Evolutionary conservation across 92 coral and sea anemone genomes (phyloP).

Genomic region (Scolanthus callimorphus): DNA sequence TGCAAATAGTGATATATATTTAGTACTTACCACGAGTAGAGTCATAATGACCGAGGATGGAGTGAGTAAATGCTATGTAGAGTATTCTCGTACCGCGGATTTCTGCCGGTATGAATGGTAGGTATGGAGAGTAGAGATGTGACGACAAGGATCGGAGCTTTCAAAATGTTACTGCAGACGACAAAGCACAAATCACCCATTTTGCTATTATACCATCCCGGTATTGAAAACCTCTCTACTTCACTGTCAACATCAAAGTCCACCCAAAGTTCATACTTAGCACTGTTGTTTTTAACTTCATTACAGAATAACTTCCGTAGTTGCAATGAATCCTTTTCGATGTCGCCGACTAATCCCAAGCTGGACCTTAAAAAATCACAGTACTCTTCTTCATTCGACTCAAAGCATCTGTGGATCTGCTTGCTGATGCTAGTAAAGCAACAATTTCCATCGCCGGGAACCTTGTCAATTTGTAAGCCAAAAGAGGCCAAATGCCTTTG

Average conservation of each 20-base stretch:
- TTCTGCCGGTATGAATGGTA: background rate
- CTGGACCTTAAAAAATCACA: background rate
- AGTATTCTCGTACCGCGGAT: background rate
- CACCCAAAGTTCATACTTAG: constrained; percentile 18
- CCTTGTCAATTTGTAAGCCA: constrained; percentile 17
- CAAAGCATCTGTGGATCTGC: constrained; percentile 21
- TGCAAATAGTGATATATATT: too few species aligned
- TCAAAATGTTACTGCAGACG: constrained; percentile 33
- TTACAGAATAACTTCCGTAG: constrained; percentile 12
- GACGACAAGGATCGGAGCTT: constrained; percentile 30
- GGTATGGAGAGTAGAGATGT: constrained; percentile 3
- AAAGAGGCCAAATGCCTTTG: constrained; percentile 25
- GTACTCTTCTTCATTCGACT: background rate
- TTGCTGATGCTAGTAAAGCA: constrained; percentile 38
- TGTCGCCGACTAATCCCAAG: constrained; percentile 1
- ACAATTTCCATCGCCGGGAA: constrained; percentile 48
- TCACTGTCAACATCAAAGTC: constrained; percentile 19
- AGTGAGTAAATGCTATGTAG: background rate
- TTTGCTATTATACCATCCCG: constrained; percentile 54
- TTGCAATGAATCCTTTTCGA: background rate
- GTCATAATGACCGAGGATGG: constrained; percentile 5
- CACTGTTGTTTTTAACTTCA: constrained; percentile 3
- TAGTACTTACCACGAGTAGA: background rate
- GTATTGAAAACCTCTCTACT: too few species aligned
- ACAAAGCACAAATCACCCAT: constrained; percentile 47